These are phyloP conservation scores for Thereva nobilitata DNA, from an alignment of 2,888 invertebrate species.

Conservation along the genomic window DNA sequence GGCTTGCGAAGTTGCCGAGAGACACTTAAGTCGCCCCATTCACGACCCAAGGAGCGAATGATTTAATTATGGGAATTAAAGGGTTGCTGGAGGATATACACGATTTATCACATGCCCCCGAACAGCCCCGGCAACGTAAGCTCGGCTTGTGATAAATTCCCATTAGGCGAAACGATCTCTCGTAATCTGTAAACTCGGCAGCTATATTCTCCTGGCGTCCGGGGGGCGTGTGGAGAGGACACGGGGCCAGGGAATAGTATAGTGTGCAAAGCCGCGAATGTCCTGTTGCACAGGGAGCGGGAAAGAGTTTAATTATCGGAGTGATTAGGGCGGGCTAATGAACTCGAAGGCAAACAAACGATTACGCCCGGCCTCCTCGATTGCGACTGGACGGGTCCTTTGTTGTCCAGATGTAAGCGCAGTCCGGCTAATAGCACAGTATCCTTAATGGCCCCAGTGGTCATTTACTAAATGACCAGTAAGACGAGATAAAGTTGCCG, in stretches of 20 bases:
- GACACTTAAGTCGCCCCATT: conserved; percentile 33
- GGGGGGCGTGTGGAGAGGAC: background rate
- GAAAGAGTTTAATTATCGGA: conserved; percentile 39
- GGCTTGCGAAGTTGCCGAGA: background rate
- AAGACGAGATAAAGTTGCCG: conserved; percentile 36
- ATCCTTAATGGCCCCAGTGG: conserved; percentile 40
- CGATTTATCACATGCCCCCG: conserved; percentile 37
- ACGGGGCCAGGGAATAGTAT: background rate
- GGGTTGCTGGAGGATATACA: conserved; percentile 39
- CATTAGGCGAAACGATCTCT: conserved; percentile 28
- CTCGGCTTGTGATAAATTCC: conserved; percentile 33
- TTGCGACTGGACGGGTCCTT: conserved; percentile 11
- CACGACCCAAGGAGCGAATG: conserved; percentile 36
- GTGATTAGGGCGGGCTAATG: conserved; percentile 42
- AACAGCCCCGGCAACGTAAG: background rate
- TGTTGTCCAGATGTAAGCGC: conserved; percentile 15
- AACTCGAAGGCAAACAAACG: conserved; percentile 41
- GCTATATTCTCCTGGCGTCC: background rate
- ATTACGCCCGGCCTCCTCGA: conserved; percentile 29
- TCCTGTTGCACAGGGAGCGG: conserved; percentile 25
- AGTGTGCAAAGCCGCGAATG: conserved; percentile 11
- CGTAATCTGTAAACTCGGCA: conserved; percentile 20
- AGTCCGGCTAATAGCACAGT: conserved; percentile 30
- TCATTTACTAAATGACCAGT: conserved; percentile 38
- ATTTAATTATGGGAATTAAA: conserved; percentile 40